Base-by-base conservation (phyloP, 2,797 vertebrate species). In the Tarsius wallacei region DNA sequence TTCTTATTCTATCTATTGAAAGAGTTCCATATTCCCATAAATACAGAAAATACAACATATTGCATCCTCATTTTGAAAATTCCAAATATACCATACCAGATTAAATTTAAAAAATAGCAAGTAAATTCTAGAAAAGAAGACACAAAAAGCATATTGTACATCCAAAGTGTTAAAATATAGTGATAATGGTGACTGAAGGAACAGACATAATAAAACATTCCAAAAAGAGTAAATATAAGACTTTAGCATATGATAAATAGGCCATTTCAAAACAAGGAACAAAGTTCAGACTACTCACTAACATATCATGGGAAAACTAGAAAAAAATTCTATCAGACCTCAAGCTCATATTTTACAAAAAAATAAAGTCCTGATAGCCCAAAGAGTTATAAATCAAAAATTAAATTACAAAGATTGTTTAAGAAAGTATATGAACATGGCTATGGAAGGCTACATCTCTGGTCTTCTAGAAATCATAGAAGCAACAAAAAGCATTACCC, bases 51-150 rank as follows among this genome's bases (percentile, higher is more conserved):
- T 55, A 49, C 33, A 85, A 70, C 12, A 82, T 33, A 66, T 16
- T 28, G 1, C 59, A 88, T 66, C 33, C 36, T 51, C 80, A 82
- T 66, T 82, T 86, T 91, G 33, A 42, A 87, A 21, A 66, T 82
- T 95, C 74, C 82, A 89, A 66, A 33, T 90, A 71, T 59, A 51
- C 53, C 12, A 71, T 80, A 85, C 12, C 53, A 15, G 7, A 91
- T 68, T 81, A 81, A 84, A 80, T 91, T 26, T 80, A 85, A 63
- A 76, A 86, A 88, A 91, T 6, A 81, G 31, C 19, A 90, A 84
- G 73, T 87, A 96, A 80, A 64, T 88, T 97, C 47, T 91, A n/a
- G 31, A 82, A 93, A 96, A 81, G 61, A 55, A 86, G 42, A 73
- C 22, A 77, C 31, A 88, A 88, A 91, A 66, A 74, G 26, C 4